Base-by-base conservation (phyloP, 2,888 invertebrate genomes). In the Stenurella melanura region DNA sequence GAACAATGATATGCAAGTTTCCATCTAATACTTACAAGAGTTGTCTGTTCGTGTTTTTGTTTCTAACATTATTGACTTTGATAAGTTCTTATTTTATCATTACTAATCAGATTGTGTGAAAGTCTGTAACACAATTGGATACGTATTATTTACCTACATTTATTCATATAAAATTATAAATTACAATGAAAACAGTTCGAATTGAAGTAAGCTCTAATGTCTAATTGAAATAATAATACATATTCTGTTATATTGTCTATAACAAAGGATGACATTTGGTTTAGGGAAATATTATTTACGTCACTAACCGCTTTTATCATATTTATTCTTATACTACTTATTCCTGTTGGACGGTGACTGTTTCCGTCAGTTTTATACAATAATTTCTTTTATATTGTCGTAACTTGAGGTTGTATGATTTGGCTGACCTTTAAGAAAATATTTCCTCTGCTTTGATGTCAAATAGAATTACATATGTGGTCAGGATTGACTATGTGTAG, bases 361-460 rank as follows among this genome's bases (percentile, higher is more conserved):
- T 58, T 21, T 58, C 12, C 19, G 19, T 58, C 11, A 58, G 7
- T 58, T 58, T 58, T 2, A 58, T 58, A 19, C 18, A 58, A 21
- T n/a, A 19, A 1, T 58, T 58, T 19, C 10, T 19, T 18, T 50
- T 50, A 50, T 50, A 6, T 50, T 58, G 58, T 58, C 58, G 58
- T 19, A 58, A 58, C 58, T 12, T 21, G 58, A 58, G 6, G 58
- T 21, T 58, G 18, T 19, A 0, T 58, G 58, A 7, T 11, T 19
- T 58, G 19, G 12, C 15, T 58, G 58, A 58, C 58, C 21, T 58
- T 58, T 58, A 58, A 58, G 58, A 18, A 58, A 58, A 58, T 18
- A 56, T 56, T 56, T 56, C 18, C 56, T 11, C 2, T 58, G 11
- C 58, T 58, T 58, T 12, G 18, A 58, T 21, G 9, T 58, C 58